These are phyloP conservation scores for Tetragonula carbonaria DNA, from an alignment of 2,888 invertebrate genomes.

Conservation along the genomic window DNA sequence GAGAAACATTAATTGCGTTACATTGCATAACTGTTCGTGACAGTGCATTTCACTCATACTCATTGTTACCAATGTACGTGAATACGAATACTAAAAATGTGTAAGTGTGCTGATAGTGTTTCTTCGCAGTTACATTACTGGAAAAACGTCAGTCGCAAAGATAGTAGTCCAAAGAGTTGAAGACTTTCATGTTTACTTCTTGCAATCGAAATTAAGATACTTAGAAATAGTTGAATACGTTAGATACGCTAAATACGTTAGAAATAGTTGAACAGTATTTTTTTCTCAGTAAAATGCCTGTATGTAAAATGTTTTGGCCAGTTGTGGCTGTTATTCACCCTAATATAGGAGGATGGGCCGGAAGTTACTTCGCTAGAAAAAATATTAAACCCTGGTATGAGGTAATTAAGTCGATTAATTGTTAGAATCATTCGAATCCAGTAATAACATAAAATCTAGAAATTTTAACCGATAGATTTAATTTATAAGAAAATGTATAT, in stretches of 20 bases:
- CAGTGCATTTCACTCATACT: slow-evolving; percentile 1
- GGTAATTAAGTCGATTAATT: slow-evolving; percentile 77
- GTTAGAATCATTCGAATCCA: slow-evolving; percentile 5
- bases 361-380: slow-evolving; percentile 87
- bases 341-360: slow-evolving; percentile 89
- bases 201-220: slow-evolving; percentile 17
- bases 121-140: slow-evolving; percentile 26
- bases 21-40: not conserved
- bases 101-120: not conserved
- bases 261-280: slow-evolving; percentile 1
- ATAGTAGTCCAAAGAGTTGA: not conserved
- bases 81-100: not conserved
- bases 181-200: not conserved
- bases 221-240: not conserved
- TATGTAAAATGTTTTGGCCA: slow-evolving; percentile 71
- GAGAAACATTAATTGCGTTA: not conserved
- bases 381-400: slow-evolving; percentile 90
- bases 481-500: not conserved
- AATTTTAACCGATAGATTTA: slow-evolving; percentile 2
- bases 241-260: not conserved
- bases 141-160: slow-evolving; percentile 23
- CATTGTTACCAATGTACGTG: not conserved
- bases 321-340: slow-evolving; percentile 85
- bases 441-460: not conserved
- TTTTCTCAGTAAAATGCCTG: slow-evolving; percentile 44